phyloP scores from a whole-genome alignment of 1,140 invertebrate genomes.

The Ganaspis sp. region DNA sequence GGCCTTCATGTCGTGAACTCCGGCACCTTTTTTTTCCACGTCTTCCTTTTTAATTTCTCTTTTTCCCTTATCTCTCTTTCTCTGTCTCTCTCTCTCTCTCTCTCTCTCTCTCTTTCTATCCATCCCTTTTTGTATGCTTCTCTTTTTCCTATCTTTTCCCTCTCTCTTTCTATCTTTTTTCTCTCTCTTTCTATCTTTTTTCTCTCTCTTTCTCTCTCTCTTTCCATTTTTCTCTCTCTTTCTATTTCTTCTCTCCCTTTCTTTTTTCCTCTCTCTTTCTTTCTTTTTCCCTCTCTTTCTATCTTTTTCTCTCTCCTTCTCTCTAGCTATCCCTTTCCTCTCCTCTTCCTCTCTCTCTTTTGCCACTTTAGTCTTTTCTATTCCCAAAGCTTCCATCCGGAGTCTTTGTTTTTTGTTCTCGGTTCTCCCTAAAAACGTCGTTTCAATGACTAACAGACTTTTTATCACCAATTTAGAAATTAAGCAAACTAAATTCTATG shows the following conservation, averaged over 20 bases:
- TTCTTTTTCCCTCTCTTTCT: no score
- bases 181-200: no score
- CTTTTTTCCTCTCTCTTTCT: no score
- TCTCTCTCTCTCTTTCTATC: conserved; percentile 23
- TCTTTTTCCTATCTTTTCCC: no score
- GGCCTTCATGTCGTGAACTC: conserved; percentile 66
- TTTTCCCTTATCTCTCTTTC: conserved; percentile 32
- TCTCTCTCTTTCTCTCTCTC: no score
- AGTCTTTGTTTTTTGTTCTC: background rate
- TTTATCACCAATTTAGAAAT: conserved; percentile 43
- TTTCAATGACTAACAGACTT: background rate
- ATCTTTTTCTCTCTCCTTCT: no score
- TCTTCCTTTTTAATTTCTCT: conserved; percentile 46
- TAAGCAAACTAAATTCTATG: background rate
- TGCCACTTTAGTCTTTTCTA: conserved; percentile 32
- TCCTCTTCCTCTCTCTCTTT: no score
- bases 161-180: no score
- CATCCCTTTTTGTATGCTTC: no score
- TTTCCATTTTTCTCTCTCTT: no score
- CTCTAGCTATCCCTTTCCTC: no score
- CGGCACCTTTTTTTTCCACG: conserved; percentile 46
- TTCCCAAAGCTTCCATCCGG: background rate
- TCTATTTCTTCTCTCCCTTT: conserved; percentile 32
- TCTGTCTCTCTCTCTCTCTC: conserved; percentile 39
- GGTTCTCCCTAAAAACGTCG: background rate